Base-by-base conservation (phyloP, 2,888 invertebrate genomes). In the Herminia tarsipennalis region DNA sequence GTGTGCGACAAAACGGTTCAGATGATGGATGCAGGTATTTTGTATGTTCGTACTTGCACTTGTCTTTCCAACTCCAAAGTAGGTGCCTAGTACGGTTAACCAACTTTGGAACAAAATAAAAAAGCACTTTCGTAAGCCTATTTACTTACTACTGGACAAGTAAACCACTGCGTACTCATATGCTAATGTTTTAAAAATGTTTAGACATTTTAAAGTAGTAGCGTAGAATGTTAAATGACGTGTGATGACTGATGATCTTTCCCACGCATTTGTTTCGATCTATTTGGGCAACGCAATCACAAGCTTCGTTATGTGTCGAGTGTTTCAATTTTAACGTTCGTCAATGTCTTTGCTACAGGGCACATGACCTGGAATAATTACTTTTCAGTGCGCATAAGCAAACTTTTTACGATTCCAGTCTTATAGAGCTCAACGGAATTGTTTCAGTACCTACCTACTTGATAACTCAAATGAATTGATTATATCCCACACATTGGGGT, bases 261-360 rank as follows among this genome's bases (percentile, higher is more conserved):
- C 64, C 43, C 59, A 59, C 59, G 38, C 38, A 25, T 36, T 21
- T 35, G 35, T 55, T 45, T 33, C 42, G 50, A 35, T 27, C 20
- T 29, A 52, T 25, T 42, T 39, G 35, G 27, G 41, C 17, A 34
- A 14, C 24, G 18, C 34, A 50, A 43, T 50, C 42, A 35, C 30
- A 32, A 42, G 43, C 25, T 59, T 46, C 41, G 32, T 49, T 22
- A 43, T 22, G 25, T 17, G 40, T 45, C 30, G 36, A 47, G 54
- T 49, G 39, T 42, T 43, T 36, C 25, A 44, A 42, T 35, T 35
- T 35, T 29, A 42, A 42, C 22, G 34, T 28, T 33, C 21, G 14
- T 27, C 41, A 34, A 41, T 34, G 33, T 34, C 24, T 40, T 32
- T 25, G 13, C 25, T 30, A 14, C 17, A 10, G 25, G 27, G 18